Conservation (phyloP, 2,888 invertebrate genomes). For the Allolobophora icterica region DNA sequence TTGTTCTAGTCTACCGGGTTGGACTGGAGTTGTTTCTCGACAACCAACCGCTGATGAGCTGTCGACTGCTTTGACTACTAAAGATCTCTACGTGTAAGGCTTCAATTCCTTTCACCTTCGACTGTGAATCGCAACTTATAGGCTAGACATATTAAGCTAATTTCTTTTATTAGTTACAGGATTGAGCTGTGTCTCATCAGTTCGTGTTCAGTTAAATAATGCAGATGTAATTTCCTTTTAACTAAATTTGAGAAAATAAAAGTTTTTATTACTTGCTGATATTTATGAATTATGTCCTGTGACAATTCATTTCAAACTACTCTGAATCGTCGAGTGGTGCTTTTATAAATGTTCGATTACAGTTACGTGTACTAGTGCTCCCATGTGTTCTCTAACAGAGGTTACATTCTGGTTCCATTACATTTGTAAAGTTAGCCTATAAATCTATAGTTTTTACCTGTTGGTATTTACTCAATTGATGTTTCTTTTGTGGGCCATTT, state of each 20-base stretch:
- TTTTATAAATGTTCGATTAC: too few relatives aligned
- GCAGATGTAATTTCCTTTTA: too few relatives aligned
- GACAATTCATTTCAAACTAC: too few relatives aligned
- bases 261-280: not conserved
- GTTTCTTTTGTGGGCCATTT: not conserved
- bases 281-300: too few relatives aligned
- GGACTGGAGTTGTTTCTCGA: slow-evolving; percentile 72
- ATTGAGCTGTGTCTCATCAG: not conserved
- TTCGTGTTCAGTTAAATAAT: not conserved
- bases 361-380: too few relatives aligned
- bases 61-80: slow-evolving; percentile 69
- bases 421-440: not conserved
- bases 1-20: slow-evolving; percentile 67
- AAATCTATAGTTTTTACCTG: not conserved
- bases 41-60: slow-evolving; percentile 71
- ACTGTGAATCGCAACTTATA: not conserved
- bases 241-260: not conserved
- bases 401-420: not conserved
- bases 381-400: not conserved
- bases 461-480: not conserved
- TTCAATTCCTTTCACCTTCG: not conserved
- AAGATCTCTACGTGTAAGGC: slow-evolving; percentile 75
- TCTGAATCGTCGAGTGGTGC: too few relatives aligned
- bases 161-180: not conserved
- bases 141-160: not conserved